phyloP scores from a whole-genome alignment of 2,113 vertebrate species.

The Galeopterus variegatus region DNA sequence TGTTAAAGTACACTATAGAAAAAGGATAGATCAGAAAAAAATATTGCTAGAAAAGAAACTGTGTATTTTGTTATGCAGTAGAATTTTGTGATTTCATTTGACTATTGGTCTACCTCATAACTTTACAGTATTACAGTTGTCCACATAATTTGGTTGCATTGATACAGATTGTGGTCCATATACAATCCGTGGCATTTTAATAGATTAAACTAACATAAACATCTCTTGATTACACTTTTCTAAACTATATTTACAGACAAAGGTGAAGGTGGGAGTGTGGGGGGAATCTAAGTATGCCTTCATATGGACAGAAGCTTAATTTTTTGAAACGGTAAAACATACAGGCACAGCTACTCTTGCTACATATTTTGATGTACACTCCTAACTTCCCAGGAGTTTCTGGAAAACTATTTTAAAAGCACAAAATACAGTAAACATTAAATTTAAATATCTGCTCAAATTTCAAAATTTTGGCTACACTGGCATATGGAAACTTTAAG shows the following conservation, averaged over 20 bases:
- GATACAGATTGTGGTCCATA: background rate
- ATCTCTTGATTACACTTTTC: background rate
- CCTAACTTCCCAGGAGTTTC: background rate
- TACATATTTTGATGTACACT: background rate
- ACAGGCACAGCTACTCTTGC: background rate
- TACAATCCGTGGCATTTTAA: background rate
- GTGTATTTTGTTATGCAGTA: background rate
- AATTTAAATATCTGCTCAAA: conserved; percentile 33
- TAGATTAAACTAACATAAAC: background rate
- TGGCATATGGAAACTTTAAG: background rate
- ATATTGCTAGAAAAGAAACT: background rate
- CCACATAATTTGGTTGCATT: background rate
- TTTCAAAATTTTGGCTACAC: background rate
- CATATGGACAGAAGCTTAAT: background rate
- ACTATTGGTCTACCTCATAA: background rate
- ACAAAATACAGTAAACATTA: background rate
- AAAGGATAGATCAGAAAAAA: background rate
- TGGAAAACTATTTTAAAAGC: background rate
- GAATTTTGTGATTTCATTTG: background rate
- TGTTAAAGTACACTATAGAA: background rate
- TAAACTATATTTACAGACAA: conserved; percentile 12
- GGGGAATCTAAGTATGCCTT: background rate
- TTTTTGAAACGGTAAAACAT: conserved; percentile 9
- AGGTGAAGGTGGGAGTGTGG: background rate
- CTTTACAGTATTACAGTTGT: background rate